These are phyloP conservation scores for Zaprionus nigranus DNA, from an alignment of 1,140 invertebrate genomes.

Conservation along the genomic window DNA sequence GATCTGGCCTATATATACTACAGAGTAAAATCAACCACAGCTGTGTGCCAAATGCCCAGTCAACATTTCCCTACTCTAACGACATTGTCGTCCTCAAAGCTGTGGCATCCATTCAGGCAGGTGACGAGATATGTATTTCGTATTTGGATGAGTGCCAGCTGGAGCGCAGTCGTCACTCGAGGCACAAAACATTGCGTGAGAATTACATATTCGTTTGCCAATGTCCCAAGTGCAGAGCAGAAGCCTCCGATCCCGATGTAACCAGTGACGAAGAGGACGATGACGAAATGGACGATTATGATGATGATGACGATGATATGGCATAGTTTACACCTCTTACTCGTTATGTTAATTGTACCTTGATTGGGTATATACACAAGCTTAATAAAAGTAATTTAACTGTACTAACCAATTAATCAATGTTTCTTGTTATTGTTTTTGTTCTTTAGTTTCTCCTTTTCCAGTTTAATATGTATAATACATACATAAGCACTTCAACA, in stretches of 20 bases:
- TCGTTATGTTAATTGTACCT: conserved; percentile 15
- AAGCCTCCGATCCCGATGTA: conserved; percentile 91
- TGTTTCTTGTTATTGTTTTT: not conserved
- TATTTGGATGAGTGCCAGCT: conserved; percentile 95
- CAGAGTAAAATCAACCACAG: conserved; percentile 97
- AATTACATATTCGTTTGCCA: conserved; percentile 90
- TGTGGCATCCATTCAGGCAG: conserved; percentile 89
- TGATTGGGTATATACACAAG: not conserved
- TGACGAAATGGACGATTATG: conserved; percentile 72
- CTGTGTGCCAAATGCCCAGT: conserved; percentile 94
- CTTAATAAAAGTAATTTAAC: not conserved
- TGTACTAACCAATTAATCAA: not conserved
- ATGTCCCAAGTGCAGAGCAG: conserved; percentile 91
- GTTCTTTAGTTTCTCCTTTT: conserved; percentile 11
- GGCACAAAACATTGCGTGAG: conserved; percentile 91
- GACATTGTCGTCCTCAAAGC: conserved; percentile 92
- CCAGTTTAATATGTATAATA: conserved; percentile 19
- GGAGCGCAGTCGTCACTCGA: conserved; percentile 92
- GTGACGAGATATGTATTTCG: conserved; percentile 95
- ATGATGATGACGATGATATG: conserved; percentile 73
- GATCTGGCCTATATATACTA: conserved; percentile 93
- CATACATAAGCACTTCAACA: conserved; percentile 55
- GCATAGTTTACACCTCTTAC: conserved; percentile 37
- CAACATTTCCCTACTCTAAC: conserved; percentile 94
- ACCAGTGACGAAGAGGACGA: conserved; percentile 90